Percentiles rank a stretch among this genome's conserved stretches.
Evolutionary conservation across 2,888 invertebrate genomes (phyloP).

Genomic region (Beris morrisii): DNA sequence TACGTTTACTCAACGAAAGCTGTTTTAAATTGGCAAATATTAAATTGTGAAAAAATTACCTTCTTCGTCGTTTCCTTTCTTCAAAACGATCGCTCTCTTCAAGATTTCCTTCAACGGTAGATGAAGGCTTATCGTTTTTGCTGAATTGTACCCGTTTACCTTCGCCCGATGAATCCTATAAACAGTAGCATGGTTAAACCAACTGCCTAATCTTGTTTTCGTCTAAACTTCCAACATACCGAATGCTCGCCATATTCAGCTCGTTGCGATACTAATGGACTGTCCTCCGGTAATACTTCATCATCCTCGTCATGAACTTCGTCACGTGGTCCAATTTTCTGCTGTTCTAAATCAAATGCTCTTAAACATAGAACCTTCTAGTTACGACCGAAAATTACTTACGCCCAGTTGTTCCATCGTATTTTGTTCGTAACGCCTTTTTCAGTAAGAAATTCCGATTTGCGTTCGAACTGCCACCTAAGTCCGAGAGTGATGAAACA

Average conservation of each 20-base stretch:
- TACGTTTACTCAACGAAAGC: too few species aligned
- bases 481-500: slow-evolving; percentile 60
- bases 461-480: slow-evolving; percentile 35
- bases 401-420: slow-evolving; percentile 22
- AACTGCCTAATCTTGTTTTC: background rate
- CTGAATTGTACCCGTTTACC: slow-evolving; percentile 60
- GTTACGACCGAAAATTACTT: slow-evolving; percentile 13
- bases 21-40: too few species aligned
- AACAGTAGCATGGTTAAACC: background rate
- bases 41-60: slow-evolving; percentile 48
- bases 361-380: slow-evolving; percentile 17
- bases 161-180: slow-evolving; percentile 52
- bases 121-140: slow-evolving; percentile 45
- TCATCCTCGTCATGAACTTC: slow-evolving; percentile 25
- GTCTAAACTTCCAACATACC: slow-evolving; percentile 40
- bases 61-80: slow-evolving; percentile 58
- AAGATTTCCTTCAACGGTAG: slow-evolving; percentile 47
- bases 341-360: slow-evolving; percentile 32
- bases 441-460: slow-evolving; percentile 5
- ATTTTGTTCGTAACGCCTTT: slow-evolving; percentile 6
- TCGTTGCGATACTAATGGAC: slow-evolving; percentile 56
- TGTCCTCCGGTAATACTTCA: slow-evolving; percentile 50
- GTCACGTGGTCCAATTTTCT: slow-evolving; percentile 20
- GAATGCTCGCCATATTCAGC: slow-evolving; percentile 56
- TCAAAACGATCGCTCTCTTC: slow-evolving; percentile 54